A percentile compares a stretch with the other conserved stretches of the same genome.
Evolutionary conservation across 2,888 invertebrate genomes (phyloP).

Genomic region (Lomographa bimaculata): DNA sequence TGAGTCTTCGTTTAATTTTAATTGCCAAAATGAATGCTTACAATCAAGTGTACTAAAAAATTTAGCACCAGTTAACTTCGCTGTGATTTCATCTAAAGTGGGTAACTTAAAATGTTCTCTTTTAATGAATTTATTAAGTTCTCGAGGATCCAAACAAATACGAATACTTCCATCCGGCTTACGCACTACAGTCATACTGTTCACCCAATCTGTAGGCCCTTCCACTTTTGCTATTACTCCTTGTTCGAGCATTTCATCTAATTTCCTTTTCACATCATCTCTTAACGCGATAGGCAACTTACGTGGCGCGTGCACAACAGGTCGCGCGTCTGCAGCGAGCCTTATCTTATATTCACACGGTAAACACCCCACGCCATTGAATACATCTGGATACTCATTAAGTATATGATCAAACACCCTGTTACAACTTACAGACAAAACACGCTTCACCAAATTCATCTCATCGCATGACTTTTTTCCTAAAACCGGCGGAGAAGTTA

Average conservation of each 20-base stretch:
- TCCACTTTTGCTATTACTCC: constrained; percentile 33
- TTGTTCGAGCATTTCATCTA: constrained; percentile 28
- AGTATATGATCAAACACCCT: too few species aligned
- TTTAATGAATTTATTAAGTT: constrained; percentile 32
- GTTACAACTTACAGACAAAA: too few species aligned
- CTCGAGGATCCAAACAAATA: constrained; percentile 36
- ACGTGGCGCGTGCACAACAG: constrained; percentile 32
- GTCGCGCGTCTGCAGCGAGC: constrained; percentile 1
- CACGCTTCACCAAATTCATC: too few species aligned
- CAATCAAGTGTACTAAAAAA: constrained; percentile 33
- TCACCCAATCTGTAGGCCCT: constrained; percentile 37
- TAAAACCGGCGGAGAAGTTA: constrained; percentile 1
- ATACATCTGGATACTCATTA: too few species aligned
- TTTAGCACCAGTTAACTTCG: constrained; percentile 21
- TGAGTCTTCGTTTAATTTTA: constrained; percentile 20
- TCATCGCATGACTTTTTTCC: too few species aligned
- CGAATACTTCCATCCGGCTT: constrained; percentile 36
- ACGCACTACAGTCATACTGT: constrained; percentile 34
- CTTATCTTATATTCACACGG: too few species aligned
- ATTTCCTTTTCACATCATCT: constrained; percentile 28
- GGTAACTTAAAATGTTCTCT: constrained; percentile 32
- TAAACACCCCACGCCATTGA: too few species aligned
- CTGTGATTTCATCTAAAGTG: constrained; percentile 27
- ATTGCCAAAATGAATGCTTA: constrained; percentile 28
- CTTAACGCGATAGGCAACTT: constrained; percentile 32